phyloP scores from a whole-genome alignment of 2,113 vertebrate genomes.

The Pseudolaguvia tuberculata region DNA sequence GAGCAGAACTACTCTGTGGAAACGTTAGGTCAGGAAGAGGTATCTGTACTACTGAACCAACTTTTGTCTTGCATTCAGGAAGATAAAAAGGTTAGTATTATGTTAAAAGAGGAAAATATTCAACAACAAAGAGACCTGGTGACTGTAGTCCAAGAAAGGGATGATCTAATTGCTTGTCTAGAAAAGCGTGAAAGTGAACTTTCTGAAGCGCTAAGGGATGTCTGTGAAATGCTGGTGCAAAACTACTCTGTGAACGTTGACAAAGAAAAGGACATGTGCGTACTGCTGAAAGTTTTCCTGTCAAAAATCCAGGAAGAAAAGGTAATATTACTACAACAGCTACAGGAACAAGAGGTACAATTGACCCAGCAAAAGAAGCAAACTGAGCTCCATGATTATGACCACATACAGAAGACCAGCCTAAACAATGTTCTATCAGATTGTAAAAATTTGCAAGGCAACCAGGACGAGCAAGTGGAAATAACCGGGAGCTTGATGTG shows the following conservation, averaged over 20 bases:
- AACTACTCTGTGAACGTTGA: slow-evolving; percentile 40
- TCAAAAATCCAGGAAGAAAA: slow-evolving; percentile 65
- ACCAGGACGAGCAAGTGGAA: slow-evolving; percentile 72
- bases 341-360: slow-evolving; percentile 41
- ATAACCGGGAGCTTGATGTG: slow-evolving; percentile 58
- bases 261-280: slow-evolving; percentile 56
- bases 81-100: slow-evolving; percentile 47
- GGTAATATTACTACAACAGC: neutral
- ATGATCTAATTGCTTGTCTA: slow-evolving; percentile 55
- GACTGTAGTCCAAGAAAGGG: slow-evolving; percentile 57
- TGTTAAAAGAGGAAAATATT: slow-evolving; percentile 47
- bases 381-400: slow-evolving; percentile 73
- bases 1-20: slow-evolving; percentile 47
- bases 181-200: slow-evolving; percentile 58
- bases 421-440: slow-evolving; percentile 72
- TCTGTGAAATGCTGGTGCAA: slow-evolving; percentile 57
- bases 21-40: slow-evolving; percentile 50
- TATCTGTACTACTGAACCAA: slow-evolving; percentile 56
- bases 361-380: slow-evolving; percentile 63
- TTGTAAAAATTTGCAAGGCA: slow-evolving; percentile 71
- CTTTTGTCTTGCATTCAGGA: slow-evolving; percentile 62
- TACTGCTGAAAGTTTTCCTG: slow-evolving; percentile 59
- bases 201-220: slow-evolving; percentile 55
- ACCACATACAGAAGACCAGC: slow-evolving; percentile 66
- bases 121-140: slow-evolving; percentile 63